phyloP scores from a whole-genome alignment of 2,888 invertebrate genomes.

The Callinectes sapidus region DNA sequence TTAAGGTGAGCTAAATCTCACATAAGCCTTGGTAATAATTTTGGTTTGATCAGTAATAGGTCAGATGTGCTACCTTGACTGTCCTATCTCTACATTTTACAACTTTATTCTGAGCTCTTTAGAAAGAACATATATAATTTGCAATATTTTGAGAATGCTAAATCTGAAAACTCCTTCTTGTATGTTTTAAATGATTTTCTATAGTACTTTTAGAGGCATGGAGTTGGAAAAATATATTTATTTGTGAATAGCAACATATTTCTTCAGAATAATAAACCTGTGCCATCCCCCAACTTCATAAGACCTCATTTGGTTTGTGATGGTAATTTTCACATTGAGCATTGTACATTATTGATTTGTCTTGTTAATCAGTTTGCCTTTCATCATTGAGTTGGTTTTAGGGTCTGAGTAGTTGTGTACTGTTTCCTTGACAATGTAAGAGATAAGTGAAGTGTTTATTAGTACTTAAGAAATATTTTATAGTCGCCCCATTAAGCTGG shows the following conservation, averaged over 20 bases:
- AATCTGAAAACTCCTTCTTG: background rate
- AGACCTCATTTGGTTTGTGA: background rate
- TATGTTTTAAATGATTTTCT: background rate
- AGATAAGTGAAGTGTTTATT: background rate
- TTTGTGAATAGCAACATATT: background rate
- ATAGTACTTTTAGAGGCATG: background rate
- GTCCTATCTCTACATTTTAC: background rate
- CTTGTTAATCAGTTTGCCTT: background rate
- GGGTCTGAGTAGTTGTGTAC: background rate
- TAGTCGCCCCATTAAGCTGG: background rate
- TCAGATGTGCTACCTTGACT: too few species aligned
- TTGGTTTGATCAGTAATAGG: too few species aligned
- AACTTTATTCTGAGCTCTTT: background rate
- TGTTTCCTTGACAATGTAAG: background rate
- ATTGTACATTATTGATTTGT: background rate
- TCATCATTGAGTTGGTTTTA: background rate
- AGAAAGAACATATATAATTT: background rate
- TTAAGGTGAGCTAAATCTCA: too few species aligned
- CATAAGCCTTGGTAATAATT: too few species aligned
- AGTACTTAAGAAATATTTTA: conserved; percentile 2
- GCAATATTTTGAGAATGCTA: background rate
- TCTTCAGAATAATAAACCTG: background rate
- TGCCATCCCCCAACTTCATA: background rate
- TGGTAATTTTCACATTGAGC: background rate
- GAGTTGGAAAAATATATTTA: background rate